phyloP scores from a whole-genome alignment of 2,797 vertebrate species.

The Hylomyscus alleni region DNA sequence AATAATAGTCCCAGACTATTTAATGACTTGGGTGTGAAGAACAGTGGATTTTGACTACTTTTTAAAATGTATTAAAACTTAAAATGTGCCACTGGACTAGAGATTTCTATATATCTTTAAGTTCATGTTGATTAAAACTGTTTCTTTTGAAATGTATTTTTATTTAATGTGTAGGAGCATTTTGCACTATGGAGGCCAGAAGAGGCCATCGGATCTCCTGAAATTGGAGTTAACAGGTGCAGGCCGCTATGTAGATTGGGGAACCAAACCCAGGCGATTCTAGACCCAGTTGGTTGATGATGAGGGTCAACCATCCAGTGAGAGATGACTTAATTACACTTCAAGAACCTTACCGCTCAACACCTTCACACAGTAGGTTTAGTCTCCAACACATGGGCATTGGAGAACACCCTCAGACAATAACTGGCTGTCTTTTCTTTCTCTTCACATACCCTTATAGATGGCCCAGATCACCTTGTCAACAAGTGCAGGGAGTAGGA shows the following conservation, averaged over 20 bases:
- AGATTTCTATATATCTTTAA: conserved; percentile 21
- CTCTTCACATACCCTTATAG: not conserved
- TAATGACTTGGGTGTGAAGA: not conserved
- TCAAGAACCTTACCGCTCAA: not conserved
- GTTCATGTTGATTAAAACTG: conserved; percentile 55
- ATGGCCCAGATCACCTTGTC: not conserved
- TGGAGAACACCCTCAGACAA: not conserved
- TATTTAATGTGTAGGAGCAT: not conserved
- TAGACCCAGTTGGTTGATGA: not conserved
- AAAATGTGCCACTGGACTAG: not conserved
- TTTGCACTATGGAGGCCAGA: not conserved
- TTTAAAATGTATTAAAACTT: conserved; percentile 45
- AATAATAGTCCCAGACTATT: conserved; percentile 46
- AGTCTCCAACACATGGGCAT: not conserved
- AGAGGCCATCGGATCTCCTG: not conserved
- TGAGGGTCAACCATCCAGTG: not conserved
- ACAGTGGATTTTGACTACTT: not conserved
- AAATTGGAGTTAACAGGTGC: not conserved
- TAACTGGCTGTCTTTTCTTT: not conserved
- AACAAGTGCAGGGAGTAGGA: not conserved
- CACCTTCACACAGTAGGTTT: too few species aligned
- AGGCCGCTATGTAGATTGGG: not conserved
- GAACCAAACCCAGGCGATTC: not conserved
- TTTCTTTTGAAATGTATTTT: conserved; percentile 27
- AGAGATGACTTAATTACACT: not conserved